A percentile compares a stretch with the other conserved stretches of the same genome.
Evolutionary conservation across 2,888 invertebrate genomes (phyloP).

Genomic region (Andricus quercusramuli): DNA sequence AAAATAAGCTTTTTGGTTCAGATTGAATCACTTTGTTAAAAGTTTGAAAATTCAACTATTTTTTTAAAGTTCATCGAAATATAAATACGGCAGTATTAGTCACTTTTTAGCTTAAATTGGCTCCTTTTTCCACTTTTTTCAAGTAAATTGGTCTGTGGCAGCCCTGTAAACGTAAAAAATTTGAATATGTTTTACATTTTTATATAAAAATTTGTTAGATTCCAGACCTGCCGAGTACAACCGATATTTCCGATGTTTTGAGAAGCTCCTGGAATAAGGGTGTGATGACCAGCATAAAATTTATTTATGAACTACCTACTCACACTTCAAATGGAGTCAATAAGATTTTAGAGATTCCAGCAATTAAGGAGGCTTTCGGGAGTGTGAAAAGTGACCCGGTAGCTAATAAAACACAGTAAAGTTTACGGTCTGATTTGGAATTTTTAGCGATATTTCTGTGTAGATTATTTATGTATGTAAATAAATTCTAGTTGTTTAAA

Average conservation of each 20-base stretch:
- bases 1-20: no score
- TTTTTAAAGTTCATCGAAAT: no score
- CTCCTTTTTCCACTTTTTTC: no score
- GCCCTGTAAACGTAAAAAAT: no score
- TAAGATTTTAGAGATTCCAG: conserved; percentile 25
- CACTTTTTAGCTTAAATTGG: no score
- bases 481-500: conserved; percentile 21
- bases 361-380: conserved; percentile 28
- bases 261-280: conserved; percentile 49
- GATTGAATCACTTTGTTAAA: no score
- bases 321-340: conserved; percentile 39
- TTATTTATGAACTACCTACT: conserved; percentile 44
- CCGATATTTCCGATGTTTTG: conserved; percentile 46
- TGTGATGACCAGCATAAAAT: conserved; percentile 44
- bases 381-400: conserved; percentile 23
- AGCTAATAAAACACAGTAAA: conserved; percentile 36
- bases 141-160: no score
- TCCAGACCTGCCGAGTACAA: conserved; percentile 42
- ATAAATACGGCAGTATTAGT: no score
- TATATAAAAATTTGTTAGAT: conserved; percentile 26
- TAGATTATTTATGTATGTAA: conserved; percentile 44
- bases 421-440: neutral
- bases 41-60: no score
- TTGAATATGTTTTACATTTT: neutral
- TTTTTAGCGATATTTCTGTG: conserved; percentile 37